Evolutionary conservation across 2,113 vertebrate genomes (phyloP).

Genomic region (Protobothrops flavoviridis): DNA sequence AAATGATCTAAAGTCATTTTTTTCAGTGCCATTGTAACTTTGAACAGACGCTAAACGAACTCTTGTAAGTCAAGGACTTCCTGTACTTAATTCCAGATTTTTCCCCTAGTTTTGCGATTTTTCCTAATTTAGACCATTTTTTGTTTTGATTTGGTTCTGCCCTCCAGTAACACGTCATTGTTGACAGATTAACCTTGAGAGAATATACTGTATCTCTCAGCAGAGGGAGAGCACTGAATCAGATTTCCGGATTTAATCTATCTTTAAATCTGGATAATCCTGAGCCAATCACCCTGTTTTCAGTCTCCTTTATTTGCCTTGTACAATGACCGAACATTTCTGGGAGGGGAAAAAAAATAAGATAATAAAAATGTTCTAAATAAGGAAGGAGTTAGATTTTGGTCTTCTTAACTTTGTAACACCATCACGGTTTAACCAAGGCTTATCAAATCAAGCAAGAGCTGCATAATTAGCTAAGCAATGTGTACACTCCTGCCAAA

Average conservation of each 20-base stretch:
- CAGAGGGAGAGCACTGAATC: neutral
- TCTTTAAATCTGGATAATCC: neutral
- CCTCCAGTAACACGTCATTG: neutral
- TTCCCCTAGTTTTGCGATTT: too few relatives aligned
- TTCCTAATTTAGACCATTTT: too few relatives aligned
- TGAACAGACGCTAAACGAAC: neutral
- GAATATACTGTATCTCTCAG: neutral
- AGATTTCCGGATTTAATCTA: neutral
- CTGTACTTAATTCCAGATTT: neutral
- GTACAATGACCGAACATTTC: neutral
- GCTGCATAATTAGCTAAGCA: neutral
- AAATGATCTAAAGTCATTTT: neutral
- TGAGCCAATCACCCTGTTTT: neutral
- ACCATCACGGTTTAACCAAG: neutral
- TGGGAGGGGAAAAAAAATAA: neutral
- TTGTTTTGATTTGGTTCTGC: neutral
- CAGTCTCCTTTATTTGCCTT: neutral
- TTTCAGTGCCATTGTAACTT: neutral
- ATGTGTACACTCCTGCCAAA: neutral
- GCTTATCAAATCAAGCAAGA: neutral
- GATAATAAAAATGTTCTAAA: neutral
- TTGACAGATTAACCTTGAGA: neutral
- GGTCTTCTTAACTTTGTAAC: neutral
- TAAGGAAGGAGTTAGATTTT: neutral
- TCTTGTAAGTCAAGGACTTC: neutral